phyloP scores from a whole-genome alignment of 1,140 invertebrate species.

The Heliothis subflexa region DNA sequence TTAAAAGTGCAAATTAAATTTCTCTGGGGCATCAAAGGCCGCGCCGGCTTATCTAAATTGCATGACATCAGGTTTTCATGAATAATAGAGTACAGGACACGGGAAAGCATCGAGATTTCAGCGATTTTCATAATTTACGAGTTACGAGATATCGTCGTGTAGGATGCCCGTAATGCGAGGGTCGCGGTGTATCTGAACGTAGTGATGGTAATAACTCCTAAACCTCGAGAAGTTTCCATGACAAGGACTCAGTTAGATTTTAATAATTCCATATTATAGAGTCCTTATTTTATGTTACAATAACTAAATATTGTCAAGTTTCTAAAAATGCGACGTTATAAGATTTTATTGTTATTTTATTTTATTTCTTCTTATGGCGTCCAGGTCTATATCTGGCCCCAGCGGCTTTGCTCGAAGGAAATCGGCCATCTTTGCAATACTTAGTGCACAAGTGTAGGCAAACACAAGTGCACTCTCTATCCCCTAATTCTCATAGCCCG shows the following conservation, averaged over 20 bases:
- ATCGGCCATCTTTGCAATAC: no score
- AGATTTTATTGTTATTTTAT: no score
- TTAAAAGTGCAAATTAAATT: conserved; percentile 69
- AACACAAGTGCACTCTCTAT: no score
- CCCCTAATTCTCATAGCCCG: no score
- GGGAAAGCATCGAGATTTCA: conserved; percentile 39
- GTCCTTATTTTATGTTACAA: background rate
- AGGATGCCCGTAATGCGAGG: background rate
- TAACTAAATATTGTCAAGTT: no score
- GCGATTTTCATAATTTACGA: conserved; percentile 43
- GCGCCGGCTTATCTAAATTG: conserved; percentile 64
- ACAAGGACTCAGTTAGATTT: conserved; percentile 11
- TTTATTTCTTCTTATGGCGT: no score
- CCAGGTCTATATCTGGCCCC: no score
- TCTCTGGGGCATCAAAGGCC: conserved; percentile 56
- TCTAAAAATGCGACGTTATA: no score
- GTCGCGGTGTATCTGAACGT: background rate
- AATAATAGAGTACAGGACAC: conserved; percentile 56
- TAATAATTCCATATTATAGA: background rate
- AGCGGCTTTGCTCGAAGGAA: no score
- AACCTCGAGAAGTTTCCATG: conserved; percentile 6
- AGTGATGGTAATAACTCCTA: background rate
- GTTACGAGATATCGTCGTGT: conserved; percentile 10
- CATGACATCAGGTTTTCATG: conserved; percentile 64
- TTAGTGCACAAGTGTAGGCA: no score